A percentile compares a stretch with the other conserved stretches of the same genome.
These are phyloP conservation scores for Ophonus ardosiacus DNA, from an alignment of 2,888 invertebrate species.

Conservation along the genomic window DNA sequence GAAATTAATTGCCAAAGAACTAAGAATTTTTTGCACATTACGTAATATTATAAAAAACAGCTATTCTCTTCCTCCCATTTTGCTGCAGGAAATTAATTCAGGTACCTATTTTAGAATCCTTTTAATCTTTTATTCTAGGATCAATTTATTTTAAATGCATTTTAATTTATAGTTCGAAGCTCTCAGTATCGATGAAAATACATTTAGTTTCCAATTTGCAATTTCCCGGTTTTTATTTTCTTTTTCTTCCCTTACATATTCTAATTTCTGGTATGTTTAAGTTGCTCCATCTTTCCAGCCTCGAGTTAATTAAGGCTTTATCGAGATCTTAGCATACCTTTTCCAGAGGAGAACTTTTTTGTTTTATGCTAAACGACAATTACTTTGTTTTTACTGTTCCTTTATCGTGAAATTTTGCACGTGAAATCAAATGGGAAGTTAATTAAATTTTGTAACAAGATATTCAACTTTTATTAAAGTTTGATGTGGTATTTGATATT, in stretches of 20 bases:
- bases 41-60: too few relatives aligned
- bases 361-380: conserved; percentile 1
- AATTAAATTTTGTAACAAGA: background rate
- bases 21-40: too few relatives aligned
- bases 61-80: too few relatives aligned
- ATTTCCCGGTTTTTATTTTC: background rate
- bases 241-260: background rate
- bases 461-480: background rate
- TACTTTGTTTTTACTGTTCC: background rate
- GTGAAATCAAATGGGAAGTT: background rate
- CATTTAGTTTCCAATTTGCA: too few relatives aligned
- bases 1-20: too few relatives aligned
- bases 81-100: too few relatives aligned
- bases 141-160: too few relatives aligned
- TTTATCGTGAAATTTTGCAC: background rate
- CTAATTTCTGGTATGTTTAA: background rate
- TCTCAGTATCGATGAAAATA: too few relatives aligned
- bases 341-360: background rate
- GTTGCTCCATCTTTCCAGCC: background rate
- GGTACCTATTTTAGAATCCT: too few relatives aligned
- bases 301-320: background rate
- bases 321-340: background rate
- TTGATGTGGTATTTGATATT: too few relatives aligned
- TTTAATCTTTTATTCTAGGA: too few relatives aligned
- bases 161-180: too few relatives aligned